Percentiles rank a stretch among this genome's conserved stretches.
These are phyloP conservation scores for Schlechtendalia chinensis DNA, from an alignment of 1,140 invertebrate species.

Conservation along the genomic window DNA sequence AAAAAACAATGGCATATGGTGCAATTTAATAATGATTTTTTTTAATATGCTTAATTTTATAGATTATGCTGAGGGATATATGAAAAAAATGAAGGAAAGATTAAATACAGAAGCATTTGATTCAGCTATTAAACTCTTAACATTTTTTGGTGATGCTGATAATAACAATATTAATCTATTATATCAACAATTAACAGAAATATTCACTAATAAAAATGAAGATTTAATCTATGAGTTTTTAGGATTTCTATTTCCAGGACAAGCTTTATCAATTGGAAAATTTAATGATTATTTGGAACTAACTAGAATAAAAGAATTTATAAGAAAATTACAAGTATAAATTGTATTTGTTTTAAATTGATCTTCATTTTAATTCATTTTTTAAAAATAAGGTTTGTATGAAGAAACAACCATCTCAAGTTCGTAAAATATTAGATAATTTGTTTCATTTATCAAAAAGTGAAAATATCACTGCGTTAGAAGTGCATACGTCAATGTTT, in stretches of 20 bases:
- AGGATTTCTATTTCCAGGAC: slow-evolving; percentile 37
- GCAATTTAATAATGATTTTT: too few species aligned
- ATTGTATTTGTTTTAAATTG: background rate
- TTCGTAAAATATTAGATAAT: slow-evolving; percentile 41
- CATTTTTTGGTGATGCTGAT: slow-evolving; percentile 20
- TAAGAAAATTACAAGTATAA: slow-evolving; percentile 45
- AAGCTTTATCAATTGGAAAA: slow-evolving; percentile 41
- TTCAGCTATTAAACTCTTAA: slow-evolving; percentile 18
- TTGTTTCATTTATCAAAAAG: slow-evolving; percentile 31
- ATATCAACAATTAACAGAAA: slow-evolving; percentile 32
- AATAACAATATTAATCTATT: slow-evolving; percentile 31
- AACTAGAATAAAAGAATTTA: slow-evolving; percentile 46
- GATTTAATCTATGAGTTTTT: slow-evolving; percentile 46
- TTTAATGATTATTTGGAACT: slow-evolving; percentile 39
- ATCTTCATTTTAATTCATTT: slow-evolving; percentile 1
- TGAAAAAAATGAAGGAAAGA: slow-evolving; percentile 42
- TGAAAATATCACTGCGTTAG: slow-evolving; percentile 36
- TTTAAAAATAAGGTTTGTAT: slow-evolving; percentile 29
- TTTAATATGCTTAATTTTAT: background rate
- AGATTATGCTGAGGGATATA: slow-evolving; percentile 47
- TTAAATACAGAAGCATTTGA: slow-evolving; percentile 36
- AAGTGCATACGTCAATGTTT: slow-evolving; percentile 39
- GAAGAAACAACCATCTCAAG: slow-evolving; percentile 43
- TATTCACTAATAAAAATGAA: slow-evolving; percentile 36
- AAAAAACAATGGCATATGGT: too few species aligned